Conservation (phyloP, 2,888 invertebrate species). For the Operophtera brumata region DNA sequence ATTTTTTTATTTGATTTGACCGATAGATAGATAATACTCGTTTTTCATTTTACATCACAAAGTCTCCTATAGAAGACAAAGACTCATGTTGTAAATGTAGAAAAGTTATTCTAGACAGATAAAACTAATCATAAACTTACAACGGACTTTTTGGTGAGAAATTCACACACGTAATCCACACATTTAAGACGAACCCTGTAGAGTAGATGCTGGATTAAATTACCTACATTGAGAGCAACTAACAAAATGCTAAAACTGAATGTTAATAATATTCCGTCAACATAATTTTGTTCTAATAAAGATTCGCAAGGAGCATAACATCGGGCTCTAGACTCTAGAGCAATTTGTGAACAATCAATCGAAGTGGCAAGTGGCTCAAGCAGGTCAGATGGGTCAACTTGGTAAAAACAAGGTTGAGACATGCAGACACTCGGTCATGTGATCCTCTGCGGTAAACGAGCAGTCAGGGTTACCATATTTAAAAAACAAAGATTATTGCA, state of each 20-base stretch:
- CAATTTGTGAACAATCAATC: conserved; percentile 22
- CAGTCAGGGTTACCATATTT: conserved; percentile 6
- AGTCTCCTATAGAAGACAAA: too few relatives aligned
- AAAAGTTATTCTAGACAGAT: background rate
- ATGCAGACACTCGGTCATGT: conserved; percentile 37
- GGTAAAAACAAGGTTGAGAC: conserved; percentile 15
- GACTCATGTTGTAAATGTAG: too few relatives aligned
- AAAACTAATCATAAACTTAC: background rate
- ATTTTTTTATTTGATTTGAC: too few relatives aligned
- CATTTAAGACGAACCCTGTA: background rate
- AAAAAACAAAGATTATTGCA: background rate
- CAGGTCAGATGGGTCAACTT: conserved; percentile 1
- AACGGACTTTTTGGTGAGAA: too few relatives aligned
- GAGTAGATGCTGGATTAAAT: background rate
- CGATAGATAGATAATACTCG: too few relatives aligned
- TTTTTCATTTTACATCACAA: too few relatives aligned
- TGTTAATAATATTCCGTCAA: conserved; percentile 11
- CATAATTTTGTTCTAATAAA: conserved; percentile 26
- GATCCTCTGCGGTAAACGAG: conserved; percentile 36
- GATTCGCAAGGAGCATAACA: conserved; percentile 15
- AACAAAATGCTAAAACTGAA: conserved; percentile 8
- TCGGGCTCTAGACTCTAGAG: conserved; percentile 5
- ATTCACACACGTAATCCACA: too few relatives aligned
- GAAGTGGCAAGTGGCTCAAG: conserved; percentile 8
- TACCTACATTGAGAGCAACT: background rate